phyloP scores from a whole-genome alignment of 2,888 invertebrate genomes.

The Thymelicus sylvestris region DNA sequence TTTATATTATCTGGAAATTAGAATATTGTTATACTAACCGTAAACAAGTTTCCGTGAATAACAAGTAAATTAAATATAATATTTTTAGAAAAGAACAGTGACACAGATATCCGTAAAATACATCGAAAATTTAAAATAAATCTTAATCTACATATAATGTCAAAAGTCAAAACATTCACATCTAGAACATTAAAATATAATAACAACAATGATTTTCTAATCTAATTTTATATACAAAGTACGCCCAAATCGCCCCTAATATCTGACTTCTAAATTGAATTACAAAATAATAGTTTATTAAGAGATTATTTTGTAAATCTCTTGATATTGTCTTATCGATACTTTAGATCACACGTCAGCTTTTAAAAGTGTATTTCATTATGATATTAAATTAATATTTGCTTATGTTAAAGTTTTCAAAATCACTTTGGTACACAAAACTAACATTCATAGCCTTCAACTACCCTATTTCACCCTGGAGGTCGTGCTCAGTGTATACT shows the following conservation, averaged over 20 bases:
- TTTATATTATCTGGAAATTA: conserved; percentile 28
- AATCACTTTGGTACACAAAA: conserved; percentile 73
- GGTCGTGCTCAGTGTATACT: not conserved
- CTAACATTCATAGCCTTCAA: conserved; percentile 45
- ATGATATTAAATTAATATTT: conserved; percentile 49
- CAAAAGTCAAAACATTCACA: conserved; percentile 62
- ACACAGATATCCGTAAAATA: conserved; percentile 50
- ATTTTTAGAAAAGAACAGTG: conserved; percentile 56
- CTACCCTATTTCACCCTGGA: conserved; percentile 13
- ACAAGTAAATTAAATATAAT: conserved; percentile 45
- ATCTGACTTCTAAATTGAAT: conserved; percentile 51
- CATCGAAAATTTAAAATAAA: conserved; percentile 56
- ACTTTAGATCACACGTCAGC: conserved; percentile 66
- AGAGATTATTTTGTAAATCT: conserved; percentile 58
- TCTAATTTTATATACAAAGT: conserved; percentile 72
- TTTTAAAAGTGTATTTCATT: conserved; percentile 57
- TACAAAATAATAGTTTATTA: conserved; percentile 61
- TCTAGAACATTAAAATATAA: conserved; percentile 77
- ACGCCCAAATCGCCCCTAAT: conserved; percentile 44
- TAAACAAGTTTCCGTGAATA: conserved; percentile 49
- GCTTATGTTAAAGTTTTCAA: conserved; percentile 53
- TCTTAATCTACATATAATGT: conserved; percentile 55
- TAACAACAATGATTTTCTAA: conserved; percentile 71
- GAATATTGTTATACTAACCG: conserved; percentile 44
- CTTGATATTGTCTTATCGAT: conserved; percentile 71